phyloP scores from a whole-genome alignment of 2,113 vertebrate species.

The Crotalus helleri region DNA sequence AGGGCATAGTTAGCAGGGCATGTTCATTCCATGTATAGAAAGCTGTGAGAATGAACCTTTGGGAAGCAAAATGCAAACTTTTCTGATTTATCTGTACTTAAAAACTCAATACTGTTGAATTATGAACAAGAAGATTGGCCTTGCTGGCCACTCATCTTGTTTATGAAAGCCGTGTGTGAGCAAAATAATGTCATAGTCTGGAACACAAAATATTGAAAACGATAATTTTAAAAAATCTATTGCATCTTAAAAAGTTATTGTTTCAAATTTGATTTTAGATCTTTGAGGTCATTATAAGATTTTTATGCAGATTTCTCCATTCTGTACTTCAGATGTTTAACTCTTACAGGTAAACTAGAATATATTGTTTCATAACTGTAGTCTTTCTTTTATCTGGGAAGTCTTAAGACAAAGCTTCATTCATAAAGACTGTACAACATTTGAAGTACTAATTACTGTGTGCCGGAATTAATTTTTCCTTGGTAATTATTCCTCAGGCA shows the following conservation, averaged over 20 bases:
- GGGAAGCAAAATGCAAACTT: neutral
- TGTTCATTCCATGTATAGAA: neutral
- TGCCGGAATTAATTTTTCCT: constrained; percentile 71
- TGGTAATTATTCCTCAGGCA: constrained; percentile 63
- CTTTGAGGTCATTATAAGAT: neutral
- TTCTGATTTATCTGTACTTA: neutral
- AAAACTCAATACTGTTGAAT: neutral
- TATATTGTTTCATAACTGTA: constrained; percentile 28
- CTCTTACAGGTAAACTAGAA: neutral
- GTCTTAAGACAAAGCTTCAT: constrained; percentile 58
- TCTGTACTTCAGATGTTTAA: neutral
- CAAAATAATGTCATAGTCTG: neutral
- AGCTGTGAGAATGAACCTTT: neutral
- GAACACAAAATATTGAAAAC: neutral
- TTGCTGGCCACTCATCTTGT: no score
- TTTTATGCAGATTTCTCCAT: constrained; percentile 24
- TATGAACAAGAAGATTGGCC: neutral
- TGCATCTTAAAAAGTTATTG: neutral
- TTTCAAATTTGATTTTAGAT: neutral
- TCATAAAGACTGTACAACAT: constrained; percentile 54
- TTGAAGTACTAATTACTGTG: constrained; percentile 68
- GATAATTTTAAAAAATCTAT: neutral
- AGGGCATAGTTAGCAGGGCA: neutral
- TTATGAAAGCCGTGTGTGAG: neutral
- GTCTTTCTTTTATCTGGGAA: constrained; percentile 22